Evolutionary conservation across 2,113 vertebrate genomes (phyloP), one percentile per base, ranked within the genome.

Genomic region (Nansenia antarctica): DNA sequence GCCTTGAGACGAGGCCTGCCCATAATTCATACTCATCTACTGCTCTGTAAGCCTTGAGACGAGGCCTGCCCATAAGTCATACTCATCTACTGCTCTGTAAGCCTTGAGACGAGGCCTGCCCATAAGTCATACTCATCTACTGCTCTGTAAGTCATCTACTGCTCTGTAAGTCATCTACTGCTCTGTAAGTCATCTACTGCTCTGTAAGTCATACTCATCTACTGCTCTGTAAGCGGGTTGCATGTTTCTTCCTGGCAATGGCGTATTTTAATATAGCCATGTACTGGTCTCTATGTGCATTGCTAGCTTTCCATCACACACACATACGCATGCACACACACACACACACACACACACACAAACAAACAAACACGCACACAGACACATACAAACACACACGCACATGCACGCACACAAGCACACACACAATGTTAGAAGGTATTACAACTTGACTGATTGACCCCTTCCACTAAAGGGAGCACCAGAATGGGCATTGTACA

Each of bases 391-490:
- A 45, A 42, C 52, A 9, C 3, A 2, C 34, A 35, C 9, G 24
- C 67, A 66, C 26, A 55, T 12, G 37, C 49, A 66, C 20, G 15
- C 18, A 34, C 8, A 26, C 35, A 26, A 22, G 15, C 22, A 75
- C 53, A 63, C 65, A 52, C 32, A 69, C 59, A 79, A 88, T 88
- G 89, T 89, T 82, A 79, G 55, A 55, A 69, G 69, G 73, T 82
- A 80, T 87, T 86, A 78, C n/a, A 32, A 81, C 80, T n/a, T 84
- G 84, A 88, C 85, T 77, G 82, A 91, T 88, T 85, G 81, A 78
- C 53, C 30, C 72, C 37, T 69, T 77, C 81, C 69, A 65, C 77
- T 69, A 58, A 81, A 82, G 71, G 70, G 68, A 80, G 75, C 82
- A 80, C 60, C 71, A 72, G 73, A 74, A 55, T 76, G 76, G 65